These are phyloP conservation scores for Achatina immaculata DNA, from an alignment of 1,140 invertebrate species.

Conservation along the genomic window DNA sequence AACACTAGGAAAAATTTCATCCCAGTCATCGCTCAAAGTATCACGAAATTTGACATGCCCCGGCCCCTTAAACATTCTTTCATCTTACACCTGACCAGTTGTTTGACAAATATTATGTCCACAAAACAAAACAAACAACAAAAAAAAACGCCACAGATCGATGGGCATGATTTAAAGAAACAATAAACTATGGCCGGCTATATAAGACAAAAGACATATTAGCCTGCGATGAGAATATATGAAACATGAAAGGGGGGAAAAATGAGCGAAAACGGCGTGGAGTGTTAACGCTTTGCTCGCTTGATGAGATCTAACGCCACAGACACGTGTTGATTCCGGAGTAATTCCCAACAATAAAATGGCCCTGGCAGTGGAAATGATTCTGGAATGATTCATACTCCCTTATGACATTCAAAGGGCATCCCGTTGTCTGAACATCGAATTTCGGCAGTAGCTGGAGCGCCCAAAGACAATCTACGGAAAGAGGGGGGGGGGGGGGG, in stretches of 20 bases:
- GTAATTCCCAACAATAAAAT: not conserved
- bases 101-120: no score
- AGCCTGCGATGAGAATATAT: not conserved
- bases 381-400: conserved; percentile 6
- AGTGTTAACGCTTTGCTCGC: no score
- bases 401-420: not conserved
- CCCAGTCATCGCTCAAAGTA: no score
- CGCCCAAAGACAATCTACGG: not conserved
- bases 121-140: no score
- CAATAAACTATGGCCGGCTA: not conserved
- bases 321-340: not conserved
- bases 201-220: not conserved
- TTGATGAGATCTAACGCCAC: not conserved
- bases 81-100: no score
- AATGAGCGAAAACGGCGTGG: not conserved
- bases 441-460: not conserved
- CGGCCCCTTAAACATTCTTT: no score
- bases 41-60: no score
- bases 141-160: no score
- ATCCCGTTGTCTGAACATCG: not conserved
- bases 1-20: no score
- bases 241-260: not conserved
- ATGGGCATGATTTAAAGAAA: no score
- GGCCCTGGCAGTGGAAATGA: conserved; percentile 8
- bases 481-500: not conserved